Base-by-base conservation (phyloP, 2,888 invertebrate genomes). In the Cloeon dipterum region DNA sequence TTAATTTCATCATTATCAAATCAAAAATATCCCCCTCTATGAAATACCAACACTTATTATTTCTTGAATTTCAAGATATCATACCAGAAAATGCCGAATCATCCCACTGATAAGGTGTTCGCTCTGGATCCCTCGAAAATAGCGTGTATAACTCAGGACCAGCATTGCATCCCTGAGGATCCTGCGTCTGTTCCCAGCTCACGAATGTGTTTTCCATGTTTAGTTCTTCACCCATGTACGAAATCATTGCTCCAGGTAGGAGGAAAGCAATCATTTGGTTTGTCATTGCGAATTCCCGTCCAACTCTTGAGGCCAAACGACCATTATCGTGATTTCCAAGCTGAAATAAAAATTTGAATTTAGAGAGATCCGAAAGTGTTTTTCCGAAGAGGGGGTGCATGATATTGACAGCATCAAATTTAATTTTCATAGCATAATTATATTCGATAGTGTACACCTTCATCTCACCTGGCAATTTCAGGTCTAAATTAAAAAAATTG, bases 141-240 rank as follows among this genome's bases (percentile, higher is more conserved):
- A 42, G 35, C 5, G 41, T 23, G 40, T 47, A 49, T 7, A 42
- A 40, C 3, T 46, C 44, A 5, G 45, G 46, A 8, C 48, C 50
- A 20, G 44, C 42, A 18, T 43, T 40, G 33, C 39, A 38, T 10
- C 42, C 46, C 13, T 65, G 62, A 0, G 73, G 69, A 54, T 74
- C 77, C 1, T 61, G 53, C 0, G 72, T 74, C 38, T 74, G 64
- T 3, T 63, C 55, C 63, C 67, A 74, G 4, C 63, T 62, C 14
- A 75, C 59, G 47, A 53, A 52, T 1, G 51, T 51, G 49, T 81
- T 69, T 1, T 62, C 61, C 76, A 83, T 76, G 7, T 76, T 83
- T 38, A 86, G 65, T 52, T 86, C 85, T 50, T 86, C 83, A 2
- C 85, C 83, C 47, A 83, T 79, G 55, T 85, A 85, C 1, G 75